Evolutionary conservation across 1,140 invertebrate species (phyloP), one percentile per base, ranked within the genome.

Genomic region (Drosophila malerkotliana): DNA sequence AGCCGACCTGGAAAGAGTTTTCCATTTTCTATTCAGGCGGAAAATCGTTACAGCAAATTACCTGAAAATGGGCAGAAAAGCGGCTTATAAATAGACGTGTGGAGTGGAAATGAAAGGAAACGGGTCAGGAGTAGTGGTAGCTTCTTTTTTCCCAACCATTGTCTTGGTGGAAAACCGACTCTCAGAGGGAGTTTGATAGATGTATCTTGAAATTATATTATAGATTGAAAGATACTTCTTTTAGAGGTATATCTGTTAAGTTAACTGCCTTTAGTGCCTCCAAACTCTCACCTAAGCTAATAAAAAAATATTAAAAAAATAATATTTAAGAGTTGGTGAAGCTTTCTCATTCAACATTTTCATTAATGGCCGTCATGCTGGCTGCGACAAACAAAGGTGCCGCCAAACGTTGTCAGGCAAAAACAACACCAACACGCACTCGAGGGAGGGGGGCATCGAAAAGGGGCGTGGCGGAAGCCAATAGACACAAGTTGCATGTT

Each of bases 41-140:
- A 85, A 85, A 85, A 85, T 85, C 82, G 82, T 87, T 85, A 81
- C 77, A 85, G 47, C 78, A 85, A 85, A 87, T 85, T 87, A 78
- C 75, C 74, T 75, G 77, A 75, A 81, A 85, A 84, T 64, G 61
- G 54, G 61, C 62, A 75, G 67, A 18, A 18, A 44, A 87, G 63
- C 62, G 45, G 73, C 82, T 85, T 84, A 85, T 66, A 81, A 73
- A 77, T 75, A 83, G 69, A 69, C 48, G 57, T 24, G 34, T 28
- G 48, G 51, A 67, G 24, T 32, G 66, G 63, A 69, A 34, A 32
- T 14, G n/a, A 37, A 60, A 44, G 41, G 41, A 84, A 85, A 74
- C 68, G 51, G 81, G 81, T 85, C 81, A 85, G 81, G 68, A 87
- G 77, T 87, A 52, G 53, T 79, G 41, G 7, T 4, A 39, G 49